Evolutionary conservation across 2,797 vertebrate species (phyloP).

Genomic region (Anguilla obscura): DNA sequence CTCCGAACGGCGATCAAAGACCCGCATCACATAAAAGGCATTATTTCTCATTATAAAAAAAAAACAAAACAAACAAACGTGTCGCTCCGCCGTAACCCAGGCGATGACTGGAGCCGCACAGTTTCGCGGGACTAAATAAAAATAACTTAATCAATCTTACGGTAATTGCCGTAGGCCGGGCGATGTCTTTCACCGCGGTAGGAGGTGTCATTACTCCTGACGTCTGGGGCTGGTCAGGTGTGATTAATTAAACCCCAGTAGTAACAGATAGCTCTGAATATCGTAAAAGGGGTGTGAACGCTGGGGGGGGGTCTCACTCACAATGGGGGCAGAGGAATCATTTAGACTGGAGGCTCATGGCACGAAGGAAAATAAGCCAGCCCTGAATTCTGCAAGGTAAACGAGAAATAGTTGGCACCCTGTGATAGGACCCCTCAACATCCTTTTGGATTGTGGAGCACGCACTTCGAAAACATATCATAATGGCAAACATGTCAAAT

Average conservation of each 20-base stretch:
- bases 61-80: background rate
- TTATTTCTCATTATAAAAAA: background rate
- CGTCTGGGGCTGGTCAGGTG: slow-evolving; percentile 19
- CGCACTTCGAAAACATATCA: background rate
- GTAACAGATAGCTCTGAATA: background rate
- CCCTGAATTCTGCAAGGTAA: background rate
- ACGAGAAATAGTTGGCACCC: background rate
- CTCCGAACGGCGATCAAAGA: slow-evolving; percentile 1
- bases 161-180: slow-evolving; percentile 21
- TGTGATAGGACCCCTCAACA: background rate
- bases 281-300: background rate
- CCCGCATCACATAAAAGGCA: background rate
- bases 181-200: slow-evolving; percentile 15
- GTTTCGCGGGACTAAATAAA: background rate
- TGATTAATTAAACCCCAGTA: background rate
- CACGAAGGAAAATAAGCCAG: background rate
- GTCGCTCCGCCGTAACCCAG: background rate
- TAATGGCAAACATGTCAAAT: background rate
- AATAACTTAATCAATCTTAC: slow-evolving; percentile 28
- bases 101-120: too few relatives aligned
- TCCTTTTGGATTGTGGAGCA: background rate
- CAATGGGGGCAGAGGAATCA: background rate
- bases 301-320: background rate
- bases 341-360: background rate
- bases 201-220: slow-evolving; percentile 22